Percentiles rank a stretch among this genome's conserved stretches.
Evolutionary conservation across 2,797 vertebrate genomes (phyloP).

Genomic region (Cryptoblepharus egeriae): DNA sequence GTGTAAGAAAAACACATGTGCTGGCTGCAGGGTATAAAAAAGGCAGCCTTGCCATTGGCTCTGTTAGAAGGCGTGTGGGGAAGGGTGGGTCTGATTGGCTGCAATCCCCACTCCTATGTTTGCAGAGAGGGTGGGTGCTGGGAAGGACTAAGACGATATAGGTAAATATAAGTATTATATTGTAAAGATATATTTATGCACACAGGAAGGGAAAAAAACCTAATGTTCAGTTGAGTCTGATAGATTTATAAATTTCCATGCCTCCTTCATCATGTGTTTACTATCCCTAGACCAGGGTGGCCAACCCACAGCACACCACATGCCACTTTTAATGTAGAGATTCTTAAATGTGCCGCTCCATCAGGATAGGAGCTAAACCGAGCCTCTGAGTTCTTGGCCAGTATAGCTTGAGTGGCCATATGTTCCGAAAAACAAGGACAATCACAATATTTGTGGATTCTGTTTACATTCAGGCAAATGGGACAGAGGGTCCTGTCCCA

Average conservation of each 20-base stretch:
- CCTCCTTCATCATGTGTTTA: not conserved
- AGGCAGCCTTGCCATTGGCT: slow-evolving; percentile 15
- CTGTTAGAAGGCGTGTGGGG: not conserved
- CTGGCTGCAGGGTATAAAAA: not conserved
- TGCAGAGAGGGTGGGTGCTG: not conserved
- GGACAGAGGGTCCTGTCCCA: no score
- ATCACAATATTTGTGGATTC: no score
- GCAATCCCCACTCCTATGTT: not conserved
- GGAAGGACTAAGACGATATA: not conserved
- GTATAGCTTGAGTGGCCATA: no score
- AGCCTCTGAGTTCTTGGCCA: no score
- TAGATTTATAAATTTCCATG: not conserved
- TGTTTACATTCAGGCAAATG: no score
- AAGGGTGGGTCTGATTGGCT: slow-evolving; percentile 12
- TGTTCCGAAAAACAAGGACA: no score
- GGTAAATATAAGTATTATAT: not conserved
- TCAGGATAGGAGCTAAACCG: no score
- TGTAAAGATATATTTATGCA: not conserved
- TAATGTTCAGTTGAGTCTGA: no score
- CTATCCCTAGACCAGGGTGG: no score
- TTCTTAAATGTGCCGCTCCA: no score
- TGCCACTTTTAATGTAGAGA: no score
- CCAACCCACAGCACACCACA: no score
- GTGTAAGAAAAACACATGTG: not conserved
- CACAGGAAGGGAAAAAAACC: not conserved